Evolutionary conservation across 1,140 invertebrate genomes (phyloP).

Genomic region (Drosophila nebulosa): DNA sequence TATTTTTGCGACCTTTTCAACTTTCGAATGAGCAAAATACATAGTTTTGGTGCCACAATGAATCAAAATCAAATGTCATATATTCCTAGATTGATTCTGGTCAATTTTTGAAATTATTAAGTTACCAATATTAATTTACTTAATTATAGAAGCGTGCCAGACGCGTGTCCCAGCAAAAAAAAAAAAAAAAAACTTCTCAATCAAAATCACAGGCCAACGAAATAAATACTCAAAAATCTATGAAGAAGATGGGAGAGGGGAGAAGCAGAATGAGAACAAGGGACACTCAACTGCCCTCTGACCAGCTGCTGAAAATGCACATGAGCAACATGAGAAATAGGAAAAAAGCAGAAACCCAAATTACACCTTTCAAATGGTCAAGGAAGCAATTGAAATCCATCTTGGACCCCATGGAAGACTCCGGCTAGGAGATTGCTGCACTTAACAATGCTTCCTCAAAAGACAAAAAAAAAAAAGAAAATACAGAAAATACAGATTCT

Average conservation of each 20-base stretch:
- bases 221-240: background rate
- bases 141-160: conserved; percentile 7
- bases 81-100: background rate
- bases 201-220: background rate
- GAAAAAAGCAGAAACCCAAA: conserved; percentile 37
- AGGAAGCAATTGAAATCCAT: conserved; percentile 46
- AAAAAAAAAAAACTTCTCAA: background rate
- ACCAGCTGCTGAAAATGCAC: conserved; percentile 17
- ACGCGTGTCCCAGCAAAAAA: background rate
- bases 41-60: no score
- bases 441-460: conserved; percentile 39
- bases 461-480: conserved; percentile 37
- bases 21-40: no score
- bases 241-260: background rate
- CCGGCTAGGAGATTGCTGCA: conserved; percentile 56
- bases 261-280: background rate
- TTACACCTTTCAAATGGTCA: conserved; percentile 76
- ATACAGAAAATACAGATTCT: conserved; percentile 29
- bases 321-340: conserved; percentile 23
- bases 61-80: background rate
- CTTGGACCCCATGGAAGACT: conserved; percentile 35
- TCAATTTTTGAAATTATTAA: background rate
- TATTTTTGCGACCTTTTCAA: no score
- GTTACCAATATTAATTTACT: background rate
- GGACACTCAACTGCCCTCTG: background rate